Conservation (phyloP, 2,113 vertebrate genomes). For the Myrmecophaga tridactyla region DNA sequence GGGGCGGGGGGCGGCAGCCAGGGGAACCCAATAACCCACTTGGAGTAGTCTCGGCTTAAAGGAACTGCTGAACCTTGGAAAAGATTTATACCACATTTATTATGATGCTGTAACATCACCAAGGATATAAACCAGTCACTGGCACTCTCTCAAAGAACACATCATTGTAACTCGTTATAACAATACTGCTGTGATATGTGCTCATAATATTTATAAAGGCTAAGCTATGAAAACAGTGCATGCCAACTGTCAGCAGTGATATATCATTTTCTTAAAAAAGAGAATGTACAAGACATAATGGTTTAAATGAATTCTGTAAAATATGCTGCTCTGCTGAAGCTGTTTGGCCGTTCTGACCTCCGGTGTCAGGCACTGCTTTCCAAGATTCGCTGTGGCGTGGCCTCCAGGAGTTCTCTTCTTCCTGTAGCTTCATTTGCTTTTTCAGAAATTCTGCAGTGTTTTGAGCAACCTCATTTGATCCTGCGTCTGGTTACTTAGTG, state of each 20-base stretch:
- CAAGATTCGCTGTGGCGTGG: slow-evolving; percentile 65
- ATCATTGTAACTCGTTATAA: slow-evolving; percentile 83
- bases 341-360: slow-evolving; percentile 48
- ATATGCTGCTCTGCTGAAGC: slow-evolving; percentile 57
- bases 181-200: slow-evolving; percentile 82
- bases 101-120: slow-evolving; percentile 78
- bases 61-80: slow-evolving; percentile 77
- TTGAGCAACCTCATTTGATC: neutral
- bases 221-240: slow-evolving; percentile 81
- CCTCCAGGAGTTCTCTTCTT: neutral
- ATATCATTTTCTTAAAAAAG: slow-evolving; percentile 77
- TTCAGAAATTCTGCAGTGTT: slow-evolving; percentile 37
- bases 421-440: slow-evolving; percentile 65
- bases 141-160: slow-evolving; percentile 84
- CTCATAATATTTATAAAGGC: slow-evolving; percentile 85
- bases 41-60: slow-evolving; percentile 75
- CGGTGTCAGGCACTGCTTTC: slow-evolving; percentile 48
- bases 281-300: slow-evolving; percentile 67
- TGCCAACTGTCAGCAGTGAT: slow-evolving; percentile 78
- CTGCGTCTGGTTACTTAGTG: neutral
- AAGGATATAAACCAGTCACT: slow-evolving; percentile 83
- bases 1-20: neutral
- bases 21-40: neutral
- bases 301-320: slow-evolving; percentile 79
- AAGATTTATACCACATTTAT: slow-evolving; percentile 82